phyloP scores from a whole-genome alignment of 2,888 invertebrate genomes.

The Ephialtes manifestator region DNA sequence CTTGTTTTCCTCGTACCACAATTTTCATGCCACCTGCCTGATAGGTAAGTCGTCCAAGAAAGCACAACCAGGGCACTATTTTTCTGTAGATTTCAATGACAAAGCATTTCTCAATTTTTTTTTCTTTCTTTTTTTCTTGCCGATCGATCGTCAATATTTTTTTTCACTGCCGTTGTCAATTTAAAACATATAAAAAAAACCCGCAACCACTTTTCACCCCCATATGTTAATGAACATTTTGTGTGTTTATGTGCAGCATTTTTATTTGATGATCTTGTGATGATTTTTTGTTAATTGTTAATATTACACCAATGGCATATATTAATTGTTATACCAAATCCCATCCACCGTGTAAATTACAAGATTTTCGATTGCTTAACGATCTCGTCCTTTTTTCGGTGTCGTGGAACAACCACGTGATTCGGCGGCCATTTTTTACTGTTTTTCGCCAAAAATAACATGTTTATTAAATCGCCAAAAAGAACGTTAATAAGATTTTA shows the following conservation, averaged over 20 bases:
- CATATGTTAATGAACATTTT: conserved; percentile 15
- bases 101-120: conserved; percentile 8
- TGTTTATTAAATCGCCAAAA: no score
- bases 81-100: conserved; percentile 80
- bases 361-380: conserved; percentile 27
- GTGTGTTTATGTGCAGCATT: conserved; percentile 21
- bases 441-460: no score
- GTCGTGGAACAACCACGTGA: background rate
- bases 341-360: conserved; percentile 70
- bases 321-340: conserved; percentile 59
- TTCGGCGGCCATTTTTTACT: no score
- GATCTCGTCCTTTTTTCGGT: background rate
- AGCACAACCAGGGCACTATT: conserved; percentile 89
- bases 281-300: conserved; percentile 46
- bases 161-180: conserved; percentile 28
- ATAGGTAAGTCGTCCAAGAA: conserved; percentile 91
- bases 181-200: conserved; percentile 4
- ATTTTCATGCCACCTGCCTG: conserved; percentile 93
- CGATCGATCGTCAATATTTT: conserved; percentile 10
- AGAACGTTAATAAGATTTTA: no score
- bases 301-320: conserved; percentile 12
- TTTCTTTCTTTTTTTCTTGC: background rate
- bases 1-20: conserved; percentile 92
- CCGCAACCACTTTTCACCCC: conserved; percentile 36
- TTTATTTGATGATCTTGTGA: conserved; percentile 15